Conservation (phyloP, 2,113 vertebrate species). For the Struthidea cinerea region DNA sequence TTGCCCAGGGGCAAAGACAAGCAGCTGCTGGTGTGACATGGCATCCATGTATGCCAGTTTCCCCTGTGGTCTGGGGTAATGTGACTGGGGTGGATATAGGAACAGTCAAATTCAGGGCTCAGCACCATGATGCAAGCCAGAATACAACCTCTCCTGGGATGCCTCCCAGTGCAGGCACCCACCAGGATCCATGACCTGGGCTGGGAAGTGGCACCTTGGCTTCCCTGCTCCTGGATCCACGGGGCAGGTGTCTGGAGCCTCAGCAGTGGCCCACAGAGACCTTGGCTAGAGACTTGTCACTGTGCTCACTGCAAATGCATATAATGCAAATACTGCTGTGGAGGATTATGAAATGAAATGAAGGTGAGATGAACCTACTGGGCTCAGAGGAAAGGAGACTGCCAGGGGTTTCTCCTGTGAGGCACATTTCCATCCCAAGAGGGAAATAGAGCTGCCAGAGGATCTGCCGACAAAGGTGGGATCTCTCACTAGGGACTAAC, state of each 20-base stretch:
- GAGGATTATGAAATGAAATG: not conserved
- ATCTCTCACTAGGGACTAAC: not conserved
- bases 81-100: rapidly evolving
- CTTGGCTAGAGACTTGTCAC: not conserved
- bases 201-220: not conserved
- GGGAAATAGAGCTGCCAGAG: not conserved
- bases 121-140: not conserved
- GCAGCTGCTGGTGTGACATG: not conserved
- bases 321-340: not conserved
- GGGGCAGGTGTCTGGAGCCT: not conserved
- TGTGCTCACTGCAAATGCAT: not conserved
- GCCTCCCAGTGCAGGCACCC: rapidly evolving
- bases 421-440: not conserved
- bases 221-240: not conserved
- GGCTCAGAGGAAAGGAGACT: not conserved
- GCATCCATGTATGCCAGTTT: rapidly evolving
- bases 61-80: not conserved
- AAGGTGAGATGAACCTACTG: not conserved
- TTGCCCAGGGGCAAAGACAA: not conserved
- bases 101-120: not conserved
- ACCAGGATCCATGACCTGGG: not conserved
- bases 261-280: rapidly evolving
- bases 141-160: not conserved
- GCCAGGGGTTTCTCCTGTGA: not conserved
- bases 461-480: not conserved